phyloP scores from a whole-genome alignment of 2,113 vertebrate species.

The Dasyprocta punctata region DNA sequence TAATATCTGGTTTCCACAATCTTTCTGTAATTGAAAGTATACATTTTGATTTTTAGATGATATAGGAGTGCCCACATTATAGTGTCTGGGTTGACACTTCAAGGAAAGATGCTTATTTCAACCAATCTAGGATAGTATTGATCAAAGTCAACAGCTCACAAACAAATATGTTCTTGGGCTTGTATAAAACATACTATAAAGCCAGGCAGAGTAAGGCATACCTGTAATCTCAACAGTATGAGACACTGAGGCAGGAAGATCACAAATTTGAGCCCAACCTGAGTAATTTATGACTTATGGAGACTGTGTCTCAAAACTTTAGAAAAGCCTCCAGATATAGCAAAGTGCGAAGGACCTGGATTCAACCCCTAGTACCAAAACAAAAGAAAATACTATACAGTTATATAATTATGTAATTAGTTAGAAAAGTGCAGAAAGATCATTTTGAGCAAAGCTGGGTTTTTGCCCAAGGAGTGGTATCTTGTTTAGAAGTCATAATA shows the following conservation, averaged over 20 bases:
- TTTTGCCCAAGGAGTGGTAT: background rate
- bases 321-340: background rate
- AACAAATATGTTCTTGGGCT: background rate
- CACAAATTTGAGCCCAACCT: background rate
- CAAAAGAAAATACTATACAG: background rate
- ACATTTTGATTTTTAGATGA: conserved; percentile 33
- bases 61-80: background rate
- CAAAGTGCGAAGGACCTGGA: background rate
- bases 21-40: conserved; percentile 3
- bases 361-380: background rate
- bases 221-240: background rate
- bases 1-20: background rate
- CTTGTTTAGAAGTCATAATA: conserved; percentile 18
- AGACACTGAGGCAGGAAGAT: background rate
- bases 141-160: conserved; percentile 18
- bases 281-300: background rate
- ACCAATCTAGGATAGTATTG: background rate
- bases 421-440: background rate
- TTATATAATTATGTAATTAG: background rate
- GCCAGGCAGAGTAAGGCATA: background rate
- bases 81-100: background rate
- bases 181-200: background rate
- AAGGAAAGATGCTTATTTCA: conserved; percentile 11
- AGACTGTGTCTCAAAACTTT: background rate
- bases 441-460: background rate